Percentiles rank a stretch among this genome's conserved stretches.
phyloP scores from a whole-genome alignment of 2,888 invertebrate genomes.

The Standfussiana lucernea region DNA sequence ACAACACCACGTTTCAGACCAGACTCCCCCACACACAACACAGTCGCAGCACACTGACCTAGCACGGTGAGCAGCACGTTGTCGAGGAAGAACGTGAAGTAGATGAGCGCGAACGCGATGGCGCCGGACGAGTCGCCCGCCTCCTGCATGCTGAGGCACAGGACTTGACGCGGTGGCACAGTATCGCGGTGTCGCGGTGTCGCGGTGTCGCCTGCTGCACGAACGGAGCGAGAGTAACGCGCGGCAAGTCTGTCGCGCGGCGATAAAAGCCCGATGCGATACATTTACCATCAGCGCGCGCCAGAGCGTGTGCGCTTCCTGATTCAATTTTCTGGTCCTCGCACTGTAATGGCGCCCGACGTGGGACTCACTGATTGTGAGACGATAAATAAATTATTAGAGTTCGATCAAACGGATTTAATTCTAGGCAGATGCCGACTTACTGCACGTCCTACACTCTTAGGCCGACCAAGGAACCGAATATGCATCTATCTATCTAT shows the following conservation, averaged over 20 bases:
- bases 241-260: conserved; percentile 18
- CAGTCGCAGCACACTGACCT: conserved; percentile 88
- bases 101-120: conserved; percentile 88
- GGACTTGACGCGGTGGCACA: not conserved
- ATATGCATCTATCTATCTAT: no score
- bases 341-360: conserved; percentile 60
- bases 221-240: conserved; percentile 3
- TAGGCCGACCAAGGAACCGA: not conserved
- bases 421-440: not conserved
- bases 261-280: conserved; percentile 75
- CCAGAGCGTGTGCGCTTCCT: conserved; percentile 76
- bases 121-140: conserved; percentile 50
- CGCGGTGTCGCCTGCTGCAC: not conserved
- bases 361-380: conserved; percentile 45
- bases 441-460: not conserved
- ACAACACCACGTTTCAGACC: not conserved
- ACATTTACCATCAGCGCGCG: conserved; percentile 80
- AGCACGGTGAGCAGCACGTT: conserved; percentile 97
- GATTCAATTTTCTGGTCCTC: conserved; percentile 77
- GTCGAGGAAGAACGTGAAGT: conserved; percentile 95
- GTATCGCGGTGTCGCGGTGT: not conserved
- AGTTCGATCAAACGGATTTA: not conserved
- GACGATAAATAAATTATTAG: conserved; percentile 15
- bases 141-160: conserved; percentile 59
- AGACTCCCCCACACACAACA: not conserved